phyloP scores from a whole-genome alignment of 2,113 vertebrate species.

The Eretmochelys imbricata region DNA sequence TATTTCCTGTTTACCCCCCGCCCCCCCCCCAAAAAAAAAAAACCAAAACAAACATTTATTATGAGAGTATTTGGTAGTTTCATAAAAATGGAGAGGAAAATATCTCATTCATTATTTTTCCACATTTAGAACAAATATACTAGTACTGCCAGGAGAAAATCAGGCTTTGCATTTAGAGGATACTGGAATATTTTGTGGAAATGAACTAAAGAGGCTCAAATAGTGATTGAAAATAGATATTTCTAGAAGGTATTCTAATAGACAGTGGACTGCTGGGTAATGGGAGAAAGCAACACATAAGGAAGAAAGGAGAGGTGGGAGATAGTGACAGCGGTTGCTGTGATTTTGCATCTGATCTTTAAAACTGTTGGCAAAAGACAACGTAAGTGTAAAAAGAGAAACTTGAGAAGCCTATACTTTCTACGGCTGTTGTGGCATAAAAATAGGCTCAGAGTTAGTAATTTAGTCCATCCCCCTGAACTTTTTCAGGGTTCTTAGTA shows the following conservation, averaged over 20 bases:
- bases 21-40: background rate
- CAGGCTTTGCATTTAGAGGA: background rate
- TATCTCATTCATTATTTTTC: background rate
- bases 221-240: background rate
- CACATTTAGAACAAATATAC: background rate
- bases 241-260: background rate
- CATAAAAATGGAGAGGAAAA: background rate
- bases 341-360: background rate
- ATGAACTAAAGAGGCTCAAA: background rate
- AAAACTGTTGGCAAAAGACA: background rate
- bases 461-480: background rate
- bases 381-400: background rate
- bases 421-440: background rate
- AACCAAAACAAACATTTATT: background rate
- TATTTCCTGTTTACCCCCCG: background rate
- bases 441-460: background rate
- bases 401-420: background rate
- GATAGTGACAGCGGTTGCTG: background rate
- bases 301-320: background rate
- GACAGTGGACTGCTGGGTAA: background rate
- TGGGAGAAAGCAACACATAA: background rate
- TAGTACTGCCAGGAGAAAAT: background rate
- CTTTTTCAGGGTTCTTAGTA: background rate
- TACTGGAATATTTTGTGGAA: constrained; percentile 12
- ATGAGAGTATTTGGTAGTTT: background rate